Evolutionary conservation across 2,888 invertebrate genomes (phyloP), one percentile per base, ranked within the genome.

Genomic region (Caenorhabditis drosophilae): DNA sequence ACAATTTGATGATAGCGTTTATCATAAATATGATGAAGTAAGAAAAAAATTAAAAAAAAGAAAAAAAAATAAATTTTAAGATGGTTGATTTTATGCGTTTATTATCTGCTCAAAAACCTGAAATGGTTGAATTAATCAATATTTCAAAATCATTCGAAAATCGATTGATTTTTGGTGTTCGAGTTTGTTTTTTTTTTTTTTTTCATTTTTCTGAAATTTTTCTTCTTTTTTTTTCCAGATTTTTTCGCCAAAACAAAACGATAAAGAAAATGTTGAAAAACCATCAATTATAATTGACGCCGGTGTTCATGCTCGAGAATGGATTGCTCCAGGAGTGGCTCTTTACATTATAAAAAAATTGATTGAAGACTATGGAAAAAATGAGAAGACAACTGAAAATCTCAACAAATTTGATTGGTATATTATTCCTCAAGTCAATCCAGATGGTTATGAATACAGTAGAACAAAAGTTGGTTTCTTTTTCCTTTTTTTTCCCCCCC

Each of bases 361-460:
- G 12, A 73, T 73, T 1, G 57, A 50, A 1, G 67, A 63, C 7
- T 78, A 77, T 55, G 76, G 70, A 2, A 69, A 42, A 7, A 60
- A 77, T 41, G 55, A 60, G 1, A 44, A 53, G 16, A 67, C 78
- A 38, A 75, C 73, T 0, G 26, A 56, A 12, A 60, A 73, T 22
- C 41, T 78, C 26, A 61, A 80, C 42, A 74, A 77, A 45, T 80
- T 80, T 62, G 79, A 82, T 48, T 82, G 78, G 75, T 78, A 73
- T 67, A 79, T 82, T 38, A 59, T 82, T 7, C 82, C 82, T 0
- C 75, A 80, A 44, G 76, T 76, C 4, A 82, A 82, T 58, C 82
- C 82, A 2, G 82, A 82, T 48, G 82, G 82, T 9, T 82, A 81
- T 53, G 78, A 79, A 57, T 82, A 79, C 70, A 74, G 72, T 48